Base-by-base conservation (phyloP, 2,113 vertebrate species). In the Muscicapa adusta region DNA sequence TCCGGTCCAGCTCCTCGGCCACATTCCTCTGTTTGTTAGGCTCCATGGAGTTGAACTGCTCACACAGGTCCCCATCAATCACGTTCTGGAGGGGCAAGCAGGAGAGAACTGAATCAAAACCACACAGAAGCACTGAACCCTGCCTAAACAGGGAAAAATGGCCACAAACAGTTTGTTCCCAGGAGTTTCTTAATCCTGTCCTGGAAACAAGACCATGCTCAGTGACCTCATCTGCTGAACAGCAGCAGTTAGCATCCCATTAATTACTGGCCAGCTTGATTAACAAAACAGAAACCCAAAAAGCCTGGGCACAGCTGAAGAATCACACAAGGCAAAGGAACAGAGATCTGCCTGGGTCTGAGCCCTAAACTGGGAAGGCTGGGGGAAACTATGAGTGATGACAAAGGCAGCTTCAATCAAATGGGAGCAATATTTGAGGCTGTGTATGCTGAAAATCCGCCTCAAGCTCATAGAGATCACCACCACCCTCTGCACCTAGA, bases 11-110 rank as follows among this genome's bases (percentile, higher is more conserved):
- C 96, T 99, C 99, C 89, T 99, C 99, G 0, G 99, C 98, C 63
- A 99, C 99, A 2, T 99, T 99, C 92, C 99, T 99, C 97, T 99
- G 99, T 84, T 99, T 99, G 96, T 99, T 99, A 9, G 99, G 99
- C 78, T 99, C 99, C 99, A 99, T 99, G n/a, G 99, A 99, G 96
- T 99, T 99, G 88, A 99, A 99, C 97, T 99, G 99, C 95, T 99
- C 99, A 79, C 99, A 99, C 57, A 99, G 98, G 93, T 99, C 99
- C 75, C 99, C 99, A 75, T 99, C 99, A 33, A 99, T 99, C 97
- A 99, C 99, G 29, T 99, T 99, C 99, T 99, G 95, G 40, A 81
- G 28, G 68, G 42, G 65, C 17, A 81, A 94, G 62, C 58, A 89
- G 51, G 18, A 68, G 43, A 72, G 75, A 36, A 50, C 3, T 85